Percentiles rank a stretch among this genome's conserved stretches.
phyloP scores from a whole-genome alignment of 2,888 invertebrate species.

The Synanthedon vespiformis region DNA sequence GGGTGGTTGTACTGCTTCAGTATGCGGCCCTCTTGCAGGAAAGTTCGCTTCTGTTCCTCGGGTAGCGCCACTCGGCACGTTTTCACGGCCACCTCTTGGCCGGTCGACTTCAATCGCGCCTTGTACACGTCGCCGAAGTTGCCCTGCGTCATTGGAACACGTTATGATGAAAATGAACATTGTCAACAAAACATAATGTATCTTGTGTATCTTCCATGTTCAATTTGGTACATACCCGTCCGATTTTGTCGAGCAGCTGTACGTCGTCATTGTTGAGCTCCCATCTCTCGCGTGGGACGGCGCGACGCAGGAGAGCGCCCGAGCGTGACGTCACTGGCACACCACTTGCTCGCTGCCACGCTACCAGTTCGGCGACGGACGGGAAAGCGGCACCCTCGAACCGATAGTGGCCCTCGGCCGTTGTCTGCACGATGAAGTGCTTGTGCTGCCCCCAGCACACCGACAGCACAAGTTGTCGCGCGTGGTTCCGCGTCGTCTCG shows the following conservation, averaged over 20 bases:
- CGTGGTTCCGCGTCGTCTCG: slow-evolving; percentile 92
- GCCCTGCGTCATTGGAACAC: slow-evolving; percentile 72
- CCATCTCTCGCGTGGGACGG: slow-evolving; percentile 92
- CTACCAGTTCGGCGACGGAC: slow-evolving; percentile 90
- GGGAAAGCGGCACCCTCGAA: slow-evolving; percentile 96
- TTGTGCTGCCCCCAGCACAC: slow-evolving; percentile 97
- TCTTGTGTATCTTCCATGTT: not conserved
- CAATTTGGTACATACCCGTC: slow-evolving; percentile 76
- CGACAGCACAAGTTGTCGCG: slow-evolving; percentile 92
- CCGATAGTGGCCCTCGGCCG: slow-evolving; percentile 91
- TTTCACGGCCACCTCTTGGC: slow-evolving; percentile 93
- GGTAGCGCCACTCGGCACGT: slow-evolving; percentile 94
- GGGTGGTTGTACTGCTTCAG: slow-evolving; percentile 97
- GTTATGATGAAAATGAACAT: too few species aligned
- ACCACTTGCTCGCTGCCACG: slow-evolving; percentile 88
- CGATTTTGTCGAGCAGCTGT: slow-evolving; percentile 90
- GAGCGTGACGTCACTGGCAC: slow-evolving; percentile 92
- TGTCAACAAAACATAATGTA: too few species aligned
- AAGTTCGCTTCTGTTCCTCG: slow-evolving; percentile 93
- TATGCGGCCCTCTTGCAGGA: slow-evolving; percentile 94
- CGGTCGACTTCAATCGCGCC: slow-evolving; percentile 85
- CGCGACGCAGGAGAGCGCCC: slow-evolving; percentile 87
- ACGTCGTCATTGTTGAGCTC: slow-evolving; percentile 97
- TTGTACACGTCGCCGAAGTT: slow-evolving; percentile 98
- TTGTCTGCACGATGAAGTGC: slow-evolving; percentile 97